A percentile compares a stretch with the other conserved stretches of the same genome.
These are phyloP conservation scores for Corvus hawaiiensis DNA, from an alignment of 2,113 vertebrate genomes.

Conservation along the genomic window DNA sequence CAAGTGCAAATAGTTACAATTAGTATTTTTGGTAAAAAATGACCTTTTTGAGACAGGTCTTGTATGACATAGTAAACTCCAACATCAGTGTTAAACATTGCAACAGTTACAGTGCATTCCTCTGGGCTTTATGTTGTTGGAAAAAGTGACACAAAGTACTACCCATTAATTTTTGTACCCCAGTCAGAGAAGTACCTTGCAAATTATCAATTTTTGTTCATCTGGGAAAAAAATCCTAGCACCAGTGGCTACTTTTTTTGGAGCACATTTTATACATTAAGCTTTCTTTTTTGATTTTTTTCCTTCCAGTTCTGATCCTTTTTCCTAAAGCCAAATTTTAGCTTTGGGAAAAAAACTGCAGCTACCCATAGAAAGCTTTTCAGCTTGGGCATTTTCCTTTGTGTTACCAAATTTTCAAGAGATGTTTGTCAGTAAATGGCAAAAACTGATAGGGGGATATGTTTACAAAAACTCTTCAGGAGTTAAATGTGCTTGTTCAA, in stretches of 20 bases:
- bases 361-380: background rate
- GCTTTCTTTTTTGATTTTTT: background rate
- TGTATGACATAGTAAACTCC: background rate
- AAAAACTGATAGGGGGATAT: background rate
- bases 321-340: background rate
- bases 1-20: background rate
- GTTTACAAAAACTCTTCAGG: background rate
- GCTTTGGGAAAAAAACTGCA: background rate
- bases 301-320: background rate
- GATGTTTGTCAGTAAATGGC: background rate
- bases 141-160: background rate
- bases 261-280: background rate
- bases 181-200: background rate
- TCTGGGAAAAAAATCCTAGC: background rate
- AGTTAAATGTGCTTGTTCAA: background rate
- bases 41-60: background rate
- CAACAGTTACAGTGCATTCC: background rate
- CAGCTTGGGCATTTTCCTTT: background rate
- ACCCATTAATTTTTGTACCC: background rate
- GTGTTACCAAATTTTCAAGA: background rate
- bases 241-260: background rate
- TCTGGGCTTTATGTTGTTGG: background rate
- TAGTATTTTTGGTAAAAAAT: background rate
- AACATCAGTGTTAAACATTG: background rate
- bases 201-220: background rate